Percentiles rank a stretch among this genome's conserved stretches.
phyloP scores from a whole-genome alignment of 2,113 vertebrate species.

The Sylvietta virens region DNA sequence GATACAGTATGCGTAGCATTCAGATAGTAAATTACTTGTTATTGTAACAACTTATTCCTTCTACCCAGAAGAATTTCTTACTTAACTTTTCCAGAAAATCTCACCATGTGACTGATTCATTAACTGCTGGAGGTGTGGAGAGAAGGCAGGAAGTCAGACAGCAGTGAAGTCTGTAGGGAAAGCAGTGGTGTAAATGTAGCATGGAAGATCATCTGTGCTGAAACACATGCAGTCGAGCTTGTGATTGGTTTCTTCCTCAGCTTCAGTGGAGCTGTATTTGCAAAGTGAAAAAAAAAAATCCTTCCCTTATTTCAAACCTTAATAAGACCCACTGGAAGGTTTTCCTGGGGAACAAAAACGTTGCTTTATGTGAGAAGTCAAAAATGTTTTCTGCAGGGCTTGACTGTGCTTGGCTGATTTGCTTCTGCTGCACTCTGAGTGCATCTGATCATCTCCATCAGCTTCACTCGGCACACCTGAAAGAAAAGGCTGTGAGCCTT shows the following conservation, averaged over 20 bases:
- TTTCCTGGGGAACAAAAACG: neutral
- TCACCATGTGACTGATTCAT: neutral
- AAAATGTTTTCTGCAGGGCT: neutral
- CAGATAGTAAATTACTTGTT: conserved; percentile 54
- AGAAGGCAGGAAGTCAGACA: neutral
- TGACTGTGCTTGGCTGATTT: neutral
- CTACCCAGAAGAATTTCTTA: conserved; percentile 37
- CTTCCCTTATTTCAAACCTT: neutral
- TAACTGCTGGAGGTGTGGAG: neutral
- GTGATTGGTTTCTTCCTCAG: neutral
- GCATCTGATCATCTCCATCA: neutral
- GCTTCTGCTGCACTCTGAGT: neutral
- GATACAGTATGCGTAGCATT: conserved; percentile 55
- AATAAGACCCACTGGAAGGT: neutral
- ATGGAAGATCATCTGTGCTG: neutral
- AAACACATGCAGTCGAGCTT: neutral
- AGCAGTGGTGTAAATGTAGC: neutral
- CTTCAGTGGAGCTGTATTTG: neutral
- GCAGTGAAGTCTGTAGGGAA: neutral
- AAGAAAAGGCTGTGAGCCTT: neutral
- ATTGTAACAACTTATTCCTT: conserved; percentile 64
- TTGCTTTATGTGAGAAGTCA: neutral
- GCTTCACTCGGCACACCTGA: neutral
- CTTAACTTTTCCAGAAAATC: neutral
- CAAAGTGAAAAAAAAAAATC: neutral